Evolutionary conservation across 2,797 vertebrate species (phyloP).

Genomic region (Nyctibius grandis): DNA sequence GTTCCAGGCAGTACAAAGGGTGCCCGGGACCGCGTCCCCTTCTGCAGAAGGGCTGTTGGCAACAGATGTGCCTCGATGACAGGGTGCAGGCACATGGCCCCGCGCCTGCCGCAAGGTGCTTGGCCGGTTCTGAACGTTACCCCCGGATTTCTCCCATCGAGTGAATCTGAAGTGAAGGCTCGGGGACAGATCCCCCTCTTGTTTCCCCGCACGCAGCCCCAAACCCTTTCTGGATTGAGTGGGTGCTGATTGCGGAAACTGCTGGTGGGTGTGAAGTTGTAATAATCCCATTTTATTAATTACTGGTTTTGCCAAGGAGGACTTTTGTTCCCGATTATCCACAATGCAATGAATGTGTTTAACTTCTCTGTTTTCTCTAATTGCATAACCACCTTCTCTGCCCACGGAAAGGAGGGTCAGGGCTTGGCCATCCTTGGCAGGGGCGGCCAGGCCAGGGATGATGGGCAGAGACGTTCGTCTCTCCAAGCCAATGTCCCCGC

Average conservation of each 20-base stretch:
- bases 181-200: neutral
- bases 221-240: neutral
- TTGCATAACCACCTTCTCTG: neutral
- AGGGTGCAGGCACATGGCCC: neutral
- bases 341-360: neutral
- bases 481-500: neutral
- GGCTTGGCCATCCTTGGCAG: neutral
- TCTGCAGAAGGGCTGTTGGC: slow-evolving; percentile 10
- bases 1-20: slow-evolving; percentile 41
- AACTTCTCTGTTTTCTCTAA: neutral
- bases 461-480: neutral
- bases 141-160: neutral
- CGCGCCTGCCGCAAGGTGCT: neutral
- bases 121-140: neutral
- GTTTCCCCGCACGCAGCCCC: neutral
- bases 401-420: neutral
- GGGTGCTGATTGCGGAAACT: slow-evolving; percentile 12
- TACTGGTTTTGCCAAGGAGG: neutral
- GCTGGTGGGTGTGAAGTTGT: slow-evolving; percentile 27
- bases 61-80: slow-evolving; percentile 49
- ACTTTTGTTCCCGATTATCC: neutral
- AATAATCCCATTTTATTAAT: slow-evolving; percentile 51
- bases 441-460: neutral
- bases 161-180: neutral
- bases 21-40: neutral